Evolutionary conservation across 53 echinoderm and acorn worm species (phyloP), one percentile per base, ranked within the genome.

Genomic region (Henricia sp.): DNA sequence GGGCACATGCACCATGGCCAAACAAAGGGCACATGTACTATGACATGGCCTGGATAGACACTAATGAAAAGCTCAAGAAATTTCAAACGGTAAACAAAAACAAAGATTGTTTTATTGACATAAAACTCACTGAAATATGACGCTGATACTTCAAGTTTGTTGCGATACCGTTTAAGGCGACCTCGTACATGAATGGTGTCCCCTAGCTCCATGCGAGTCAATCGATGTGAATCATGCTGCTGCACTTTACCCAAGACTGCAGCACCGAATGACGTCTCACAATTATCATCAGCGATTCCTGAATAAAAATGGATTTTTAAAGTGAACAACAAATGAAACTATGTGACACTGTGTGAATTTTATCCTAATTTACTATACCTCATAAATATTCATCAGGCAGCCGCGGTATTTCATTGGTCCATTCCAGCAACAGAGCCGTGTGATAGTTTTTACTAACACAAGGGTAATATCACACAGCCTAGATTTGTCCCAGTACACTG

Each of bases 101-200:
- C 9, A 48, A 48, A 48, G 16, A 11, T 48, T 48, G 48, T 27
- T 19, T 54, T 16, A 6, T 11, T 13, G 44, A 19, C 56, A 10
- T 34, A n/a, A 20, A 50, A 71, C 86, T 83, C 53, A 96, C 96
- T 85, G 74, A 75, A 97, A 52, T 88, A 94, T 8, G 92, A 90
- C 40, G 92, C 97, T 46, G 94, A 93, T 16, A 97, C 88, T 60
- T 97, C 92, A 17, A 78, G 85, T 67, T 52, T 64, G 27, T 88
- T 88, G 50, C 89, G 75, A 73, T 89, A 97, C 19, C 57, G 13
- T 37, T 90, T 94, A 26, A 97, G 16, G 34, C 90, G 85, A 25
- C 97, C 97, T 62, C 92, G 64, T 19, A 97, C 86, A 70, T 92
- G 94, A 60, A 97, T 82, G 48, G 90, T 53, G 52, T 94, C 92